These are phyloP conservation scores for Pipa parva DNA, from an alignment of 2,113 vertebrate genomes.

Conservation along the genomic window DNA sequence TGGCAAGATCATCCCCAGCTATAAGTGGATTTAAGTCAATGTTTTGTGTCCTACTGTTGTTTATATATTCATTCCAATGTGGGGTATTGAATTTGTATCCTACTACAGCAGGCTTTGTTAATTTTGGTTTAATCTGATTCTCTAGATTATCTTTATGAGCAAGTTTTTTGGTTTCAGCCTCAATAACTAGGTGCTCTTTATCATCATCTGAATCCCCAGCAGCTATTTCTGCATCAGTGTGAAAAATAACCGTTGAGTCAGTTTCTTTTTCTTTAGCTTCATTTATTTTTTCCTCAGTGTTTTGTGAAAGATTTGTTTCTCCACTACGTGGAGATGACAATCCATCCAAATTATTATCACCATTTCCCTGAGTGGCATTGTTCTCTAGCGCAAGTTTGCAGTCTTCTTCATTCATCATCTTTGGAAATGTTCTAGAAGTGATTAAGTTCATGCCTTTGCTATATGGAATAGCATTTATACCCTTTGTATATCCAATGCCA, in stretches of 20 bases:
- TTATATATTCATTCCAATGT: background rate
- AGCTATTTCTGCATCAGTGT: background rate
- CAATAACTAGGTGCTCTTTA: background rate
- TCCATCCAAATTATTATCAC: background rate
- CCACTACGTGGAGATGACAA: background rate
- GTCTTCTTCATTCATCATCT: slow-evolving; percentile 14
- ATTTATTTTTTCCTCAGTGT: background rate
- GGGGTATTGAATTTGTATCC: slow-evolving; percentile 1
- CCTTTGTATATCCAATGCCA: slow-evolving; percentile 4
- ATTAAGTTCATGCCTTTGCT: background rate
- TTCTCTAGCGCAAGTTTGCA: slow-evolving; percentile 1
- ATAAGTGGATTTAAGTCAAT: slow-evolving; percentile 8
- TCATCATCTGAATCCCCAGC: background rate
- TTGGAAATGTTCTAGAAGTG: background rate
- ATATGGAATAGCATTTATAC: background rate
- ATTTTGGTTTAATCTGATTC: background rate
- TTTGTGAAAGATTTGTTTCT: background rate
- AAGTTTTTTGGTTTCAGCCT: background rate
- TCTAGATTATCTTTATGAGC: background rate
- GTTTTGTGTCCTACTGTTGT: background rate
- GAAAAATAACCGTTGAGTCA: background rate
- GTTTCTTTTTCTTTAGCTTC: background rate
- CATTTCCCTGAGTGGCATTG: background rate
- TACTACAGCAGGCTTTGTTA: background rate
- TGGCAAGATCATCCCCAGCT: background rate